These are phyloP conservation scores for Euzetes globulus DNA, from an alignment of 2,888 invertebrate species.

Conservation along the genomic window DNA sequence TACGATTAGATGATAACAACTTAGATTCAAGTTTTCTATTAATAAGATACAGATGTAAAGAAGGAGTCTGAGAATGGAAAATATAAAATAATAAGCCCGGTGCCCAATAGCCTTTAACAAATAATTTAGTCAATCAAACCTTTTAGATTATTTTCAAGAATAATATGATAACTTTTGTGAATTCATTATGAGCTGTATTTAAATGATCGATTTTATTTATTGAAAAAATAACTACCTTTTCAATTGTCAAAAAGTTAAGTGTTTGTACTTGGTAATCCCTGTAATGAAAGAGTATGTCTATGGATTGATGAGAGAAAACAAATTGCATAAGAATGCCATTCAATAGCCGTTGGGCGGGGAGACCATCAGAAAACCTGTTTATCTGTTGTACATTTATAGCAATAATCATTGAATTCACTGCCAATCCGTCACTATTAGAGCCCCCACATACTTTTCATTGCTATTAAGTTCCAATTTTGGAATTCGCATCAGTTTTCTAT, in stretches of 20 bases:
- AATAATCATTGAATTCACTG: slow-evolving; percentile 4
- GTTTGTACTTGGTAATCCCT: too few species aligned
- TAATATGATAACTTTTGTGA: too few species aligned
- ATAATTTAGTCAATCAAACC: too few species aligned
- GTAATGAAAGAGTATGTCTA: background rate
- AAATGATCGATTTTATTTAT: too few species aligned
- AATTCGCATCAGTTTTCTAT: background rate
- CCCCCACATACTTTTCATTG: background rate
- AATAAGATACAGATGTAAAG: background rate
- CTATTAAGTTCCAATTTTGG: slow-evolving; percentile 14
- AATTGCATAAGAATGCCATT: slow-evolving; percentile 1
- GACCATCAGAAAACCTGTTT: slow-evolving; percentile 6
- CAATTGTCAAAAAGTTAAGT: too few species aligned
- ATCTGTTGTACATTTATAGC: slow-evolving; percentile 18
- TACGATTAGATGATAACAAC: too few species aligned
- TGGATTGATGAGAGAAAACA: background rate
- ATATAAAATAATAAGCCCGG: too few species aligned
- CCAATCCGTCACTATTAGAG: background rate
- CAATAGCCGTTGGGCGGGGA: background rate
- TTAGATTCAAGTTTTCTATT: too few species aligned
- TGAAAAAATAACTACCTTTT: too few species aligned
- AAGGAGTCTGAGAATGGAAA: background rate
- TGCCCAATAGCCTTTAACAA: too few species aligned
- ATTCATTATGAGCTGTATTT: too few species aligned
- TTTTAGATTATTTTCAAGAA: too few species aligned